Percentiles rank a stretch among this genome's conserved stretches.
phyloP scores from a whole-genome alignment of 2,888 invertebrate genomes.

The Eupelmus urozonus region DNA sequence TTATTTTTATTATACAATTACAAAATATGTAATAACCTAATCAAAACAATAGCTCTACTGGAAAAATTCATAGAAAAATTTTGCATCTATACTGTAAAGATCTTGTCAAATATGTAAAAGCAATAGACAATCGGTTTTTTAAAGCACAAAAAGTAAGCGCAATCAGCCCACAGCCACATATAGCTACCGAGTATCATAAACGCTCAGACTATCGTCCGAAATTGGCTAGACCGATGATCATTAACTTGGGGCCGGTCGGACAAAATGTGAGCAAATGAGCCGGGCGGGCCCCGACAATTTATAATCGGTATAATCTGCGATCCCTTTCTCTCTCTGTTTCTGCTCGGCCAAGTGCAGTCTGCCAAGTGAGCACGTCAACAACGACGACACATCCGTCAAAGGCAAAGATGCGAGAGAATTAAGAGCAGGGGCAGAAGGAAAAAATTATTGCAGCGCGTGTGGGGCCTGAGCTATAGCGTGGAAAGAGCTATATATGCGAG shows the following conservation, averaged over 20 bases:
- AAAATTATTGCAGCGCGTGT: constrained; percentile 13
- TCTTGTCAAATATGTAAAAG: too few relatives aligned
- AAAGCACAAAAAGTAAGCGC: too few relatives aligned
- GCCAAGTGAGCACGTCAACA: too few relatives aligned
- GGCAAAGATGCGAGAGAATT: neutral
- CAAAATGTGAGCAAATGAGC: constrained; percentile 41
- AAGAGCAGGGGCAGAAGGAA: constrained; percentile 5
- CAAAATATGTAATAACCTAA: too few relatives aligned
- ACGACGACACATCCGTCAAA: neutral
- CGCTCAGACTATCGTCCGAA: neutral
- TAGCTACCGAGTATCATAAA: neutral
- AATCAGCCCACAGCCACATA: too few relatives aligned
- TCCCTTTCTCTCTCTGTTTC: neutral
- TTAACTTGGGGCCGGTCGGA: constrained; percentile 39
- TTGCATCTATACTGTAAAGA: too few relatives aligned
- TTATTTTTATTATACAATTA: too few relatives aligned
- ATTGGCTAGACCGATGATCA: constrained; percentile 38
- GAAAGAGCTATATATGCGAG: neutral
- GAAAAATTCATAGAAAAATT: too few relatives aligned
- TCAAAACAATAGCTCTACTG: too few relatives aligned
- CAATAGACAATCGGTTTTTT: too few relatives aligned
- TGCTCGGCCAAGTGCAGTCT: too few relatives aligned
- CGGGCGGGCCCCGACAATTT: constrained; percentile 27
- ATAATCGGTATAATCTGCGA: constrained; percentile 45
- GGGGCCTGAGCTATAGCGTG: too few relatives aligned